Percentiles rank a stretch among this genome's conserved stretches.
Conservation (phyloP, 2,888 invertebrate species). For the Gastrophysa polygoni region DNA sequence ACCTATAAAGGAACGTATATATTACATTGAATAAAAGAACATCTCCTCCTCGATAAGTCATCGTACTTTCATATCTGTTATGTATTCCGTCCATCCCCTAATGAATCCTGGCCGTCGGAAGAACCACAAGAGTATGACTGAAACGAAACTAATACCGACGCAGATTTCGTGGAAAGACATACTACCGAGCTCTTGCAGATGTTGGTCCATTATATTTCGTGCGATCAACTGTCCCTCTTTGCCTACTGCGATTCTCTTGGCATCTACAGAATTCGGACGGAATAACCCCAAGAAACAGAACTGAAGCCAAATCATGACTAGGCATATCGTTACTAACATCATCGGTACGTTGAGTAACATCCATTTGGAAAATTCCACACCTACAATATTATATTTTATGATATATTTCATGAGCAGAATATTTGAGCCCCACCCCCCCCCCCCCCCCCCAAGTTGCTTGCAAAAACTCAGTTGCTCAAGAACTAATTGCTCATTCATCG, state of each 20-base stretch:
- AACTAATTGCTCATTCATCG: no score
- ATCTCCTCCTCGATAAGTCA: no score
- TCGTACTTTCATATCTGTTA: constrained; percentile 65
- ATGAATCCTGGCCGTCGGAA: constrained; percentile 88
- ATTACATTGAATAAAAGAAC: constrained; percentile 42
- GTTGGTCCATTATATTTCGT: constrained; percentile 72
- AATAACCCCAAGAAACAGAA: constrained; percentile 80
- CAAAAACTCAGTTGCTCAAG: no score
- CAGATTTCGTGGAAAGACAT: constrained; percentile 77
- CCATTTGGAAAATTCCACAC: constrained; percentile 80
- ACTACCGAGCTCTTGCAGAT: constrained; percentile 78
- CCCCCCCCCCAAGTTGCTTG: no score
- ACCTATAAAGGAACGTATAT: constrained; percentile 61
- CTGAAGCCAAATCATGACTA: constrained; percentile 80
- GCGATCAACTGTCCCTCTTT: constrained; percentile 67
- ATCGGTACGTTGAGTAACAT: constrained; percentile 85
- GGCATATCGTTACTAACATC: constrained; percentile 77
- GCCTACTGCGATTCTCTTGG: constrained; percentile 47
- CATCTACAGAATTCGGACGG: constrained; percentile 52
- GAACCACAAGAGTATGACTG: constrained; percentile 85
- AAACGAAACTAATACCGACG: constrained; percentile 74
- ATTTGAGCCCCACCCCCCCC: no score
- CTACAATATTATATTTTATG: constrained; percentile 40
- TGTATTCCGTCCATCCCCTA: constrained; percentile 79
- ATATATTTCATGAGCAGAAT: no score